phyloP scores from a whole-genome alignment of 2,888 invertebrate genomes.

The Drosophila meridionalis region DNA sequence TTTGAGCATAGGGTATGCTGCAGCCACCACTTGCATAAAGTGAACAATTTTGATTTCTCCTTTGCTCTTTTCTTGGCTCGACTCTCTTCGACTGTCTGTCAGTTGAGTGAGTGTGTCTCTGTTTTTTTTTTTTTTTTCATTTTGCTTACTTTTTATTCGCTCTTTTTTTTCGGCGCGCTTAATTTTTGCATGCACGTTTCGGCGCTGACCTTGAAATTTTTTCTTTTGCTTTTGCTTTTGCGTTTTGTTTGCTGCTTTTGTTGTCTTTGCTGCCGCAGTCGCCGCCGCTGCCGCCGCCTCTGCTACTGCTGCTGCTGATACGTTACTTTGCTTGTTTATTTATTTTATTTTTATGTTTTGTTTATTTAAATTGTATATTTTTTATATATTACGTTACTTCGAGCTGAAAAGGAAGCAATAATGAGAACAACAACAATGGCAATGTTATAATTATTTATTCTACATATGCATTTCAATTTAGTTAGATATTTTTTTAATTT shows the following conservation, averaged over 20 bases:
- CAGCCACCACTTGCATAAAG: background rate
- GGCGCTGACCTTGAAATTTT: slow-evolving; percentile 80
- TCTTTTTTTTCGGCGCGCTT: slow-evolving; percentile 64
- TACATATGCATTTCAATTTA: slow-evolving; percentile 50
- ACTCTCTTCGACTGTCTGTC: slow-evolving; percentile 39
- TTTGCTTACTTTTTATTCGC: slow-evolving; percentile 63
- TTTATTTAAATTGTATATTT: slow-evolving; percentile 61
- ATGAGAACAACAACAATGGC: slow-evolving; percentile 32
- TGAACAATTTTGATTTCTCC: slow-evolving; percentile 31
- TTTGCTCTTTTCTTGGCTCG: slow-evolving; percentile 35
- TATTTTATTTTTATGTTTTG: slow-evolving; percentile 59
- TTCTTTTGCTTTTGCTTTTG: slow-evolving; percentile 70
- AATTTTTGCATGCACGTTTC: slow-evolving; percentile 81
- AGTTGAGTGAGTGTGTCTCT: slow-evolving; percentile 1
- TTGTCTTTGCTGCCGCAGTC: slow-evolving; percentile 27
- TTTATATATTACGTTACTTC: slow-evolving; percentile 64
- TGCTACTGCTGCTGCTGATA: slow-evolving; percentile 21
- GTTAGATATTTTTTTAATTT: slow-evolving; percentile 15
- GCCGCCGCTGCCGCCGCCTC: slow-evolving; percentile 7
- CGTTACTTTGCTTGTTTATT: slow-evolving; percentile 63
- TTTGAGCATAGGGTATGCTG: background rate
- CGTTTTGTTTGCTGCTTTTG: slow-evolving; percentile 57
- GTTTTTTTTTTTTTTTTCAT: slow-evolving; percentile 33
- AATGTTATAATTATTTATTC: slow-evolving; percentile 57
- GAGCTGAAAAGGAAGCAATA: slow-evolving; percentile 71